A percentile compares a stretch with the other conserved stretches of the same genome.
phyloP scores from a whole-genome alignment of 2,797 vertebrate genomes.

The Myripristis jacobus region DNA sequence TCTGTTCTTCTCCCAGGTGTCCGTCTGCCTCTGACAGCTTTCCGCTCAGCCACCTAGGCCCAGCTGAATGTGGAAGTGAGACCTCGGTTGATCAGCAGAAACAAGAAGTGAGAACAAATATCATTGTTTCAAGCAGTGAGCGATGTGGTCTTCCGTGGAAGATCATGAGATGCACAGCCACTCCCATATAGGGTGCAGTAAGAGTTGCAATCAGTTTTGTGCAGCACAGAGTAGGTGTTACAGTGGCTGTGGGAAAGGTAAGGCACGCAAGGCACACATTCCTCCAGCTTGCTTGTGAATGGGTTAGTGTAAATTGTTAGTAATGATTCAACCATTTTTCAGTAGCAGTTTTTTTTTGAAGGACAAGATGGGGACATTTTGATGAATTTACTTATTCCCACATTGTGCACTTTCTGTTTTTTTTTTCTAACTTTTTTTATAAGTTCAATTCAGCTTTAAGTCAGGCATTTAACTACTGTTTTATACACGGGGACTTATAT shows the following conservation, averaged over 20 bases:
- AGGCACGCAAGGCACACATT: neutral
- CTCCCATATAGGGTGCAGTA: neutral
- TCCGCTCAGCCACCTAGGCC: constrained; percentile 11
- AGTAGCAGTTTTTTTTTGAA: neutral
- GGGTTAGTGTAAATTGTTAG: neutral
- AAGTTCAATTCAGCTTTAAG: too few relatives aligned
- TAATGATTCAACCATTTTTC: neutral
- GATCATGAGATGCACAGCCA: neutral
- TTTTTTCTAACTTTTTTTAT: too few relatives aligned
- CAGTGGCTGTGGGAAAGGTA: constrained; percentile 45
- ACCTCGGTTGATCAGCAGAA: constrained; percentile 30
- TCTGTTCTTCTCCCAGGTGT: constrained; percentile 17
- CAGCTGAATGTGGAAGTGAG: constrained; percentile 67
- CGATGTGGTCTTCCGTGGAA: neutral
- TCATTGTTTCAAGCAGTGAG: neutral
- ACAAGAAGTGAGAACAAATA: constrained; percentile 60
- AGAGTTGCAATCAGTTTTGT: neutral
- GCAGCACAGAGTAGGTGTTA: constrained; percentile 13
- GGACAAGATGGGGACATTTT: neutral
- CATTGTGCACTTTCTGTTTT: neutral
- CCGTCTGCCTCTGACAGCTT: constrained; percentile 32
- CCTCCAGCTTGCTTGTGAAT: too few relatives aligned
- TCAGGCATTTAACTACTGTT: too few relatives aligned
- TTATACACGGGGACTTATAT: too few relatives aligned
- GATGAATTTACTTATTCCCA: neutral